These are phyloP conservation scores for Toxotes jaculatrix DNA, from an alignment of 2,113 vertebrate species.

Conservation along the genomic window DNA sequence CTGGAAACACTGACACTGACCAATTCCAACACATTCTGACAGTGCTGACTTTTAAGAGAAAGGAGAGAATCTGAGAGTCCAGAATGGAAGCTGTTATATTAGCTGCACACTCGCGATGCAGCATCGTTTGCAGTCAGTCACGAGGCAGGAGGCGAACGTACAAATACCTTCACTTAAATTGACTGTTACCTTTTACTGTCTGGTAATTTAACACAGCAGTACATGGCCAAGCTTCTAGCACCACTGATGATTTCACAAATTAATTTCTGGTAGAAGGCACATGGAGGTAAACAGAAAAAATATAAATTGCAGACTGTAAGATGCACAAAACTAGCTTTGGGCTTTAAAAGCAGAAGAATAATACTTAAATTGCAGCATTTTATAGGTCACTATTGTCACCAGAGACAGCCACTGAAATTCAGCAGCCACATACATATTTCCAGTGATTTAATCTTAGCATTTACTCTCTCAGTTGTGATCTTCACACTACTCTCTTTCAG, in stretches of 20 bases:
- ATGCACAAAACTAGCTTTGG: not conserved
- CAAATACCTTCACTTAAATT: constrained; percentile 4
- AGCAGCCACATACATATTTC: constrained; percentile 5
- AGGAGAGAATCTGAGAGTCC: not conserved
- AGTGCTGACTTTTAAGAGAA: not conserved
- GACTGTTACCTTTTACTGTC: constrained; percentile 23
- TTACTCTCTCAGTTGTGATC: constrained; percentile 5
- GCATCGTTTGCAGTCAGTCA: not conserved
- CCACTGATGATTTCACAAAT: constrained; percentile 10
- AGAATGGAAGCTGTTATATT: not conserved
- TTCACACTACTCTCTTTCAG: constrained; percentile 4
- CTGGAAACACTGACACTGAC: not conserved
- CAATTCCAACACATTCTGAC: not conserved
- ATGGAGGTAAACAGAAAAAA: not conserved
- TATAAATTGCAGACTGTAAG: too few relatives aligned
- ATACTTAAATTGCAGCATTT: not conserved
- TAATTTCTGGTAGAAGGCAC: not conserved
- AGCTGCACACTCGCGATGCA: not conserved
- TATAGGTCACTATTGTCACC: not conserved
- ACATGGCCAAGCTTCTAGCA: constrained; percentile 4
- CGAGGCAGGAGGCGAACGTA: constrained; percentile 3
- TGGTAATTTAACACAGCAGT: constrained; percentile 4
- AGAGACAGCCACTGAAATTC: constrained; percentile 26
- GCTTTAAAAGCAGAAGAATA: not conserved
- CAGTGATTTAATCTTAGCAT: constrained; percentile 7